A percentile compares a stretch with the other conserved stretches of the same genome.
phyloP scores from a whole-genome alignment of 2,888 invertebrate genomes.

The Thymelicus lineola region DNA sequence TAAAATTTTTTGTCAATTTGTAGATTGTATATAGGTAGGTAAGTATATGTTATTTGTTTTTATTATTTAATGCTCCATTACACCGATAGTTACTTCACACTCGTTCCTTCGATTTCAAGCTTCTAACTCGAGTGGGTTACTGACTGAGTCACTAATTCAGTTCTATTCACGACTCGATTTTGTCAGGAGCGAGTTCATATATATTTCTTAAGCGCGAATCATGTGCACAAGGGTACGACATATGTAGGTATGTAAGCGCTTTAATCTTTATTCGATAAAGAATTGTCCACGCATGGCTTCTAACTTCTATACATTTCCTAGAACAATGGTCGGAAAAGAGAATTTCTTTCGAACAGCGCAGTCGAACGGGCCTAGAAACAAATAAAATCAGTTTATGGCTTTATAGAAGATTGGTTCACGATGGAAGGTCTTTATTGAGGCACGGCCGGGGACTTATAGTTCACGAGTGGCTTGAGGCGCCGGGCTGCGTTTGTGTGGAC shows the following conservation, averaged over 20 bases:
- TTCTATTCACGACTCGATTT: neutral
- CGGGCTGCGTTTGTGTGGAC: conserved; percentile 72
- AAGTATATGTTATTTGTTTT: too few relatives aligned
- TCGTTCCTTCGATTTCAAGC: neutral
- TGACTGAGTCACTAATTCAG: neutral
- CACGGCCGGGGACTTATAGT: conserved; percentile 65
- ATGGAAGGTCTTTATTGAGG: conserved; percentile 68
- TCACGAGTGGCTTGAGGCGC: conserved; percentile 76
- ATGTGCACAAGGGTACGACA: conserved; percentile 14
- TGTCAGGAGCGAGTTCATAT: neutral
- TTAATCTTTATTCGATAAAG: conserved; percentile 26
- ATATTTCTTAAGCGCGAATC: neutral
- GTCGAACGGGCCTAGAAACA: conserved; percentile 57
- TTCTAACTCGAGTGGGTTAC: neutral
- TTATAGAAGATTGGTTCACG: conserved; percentile 66
- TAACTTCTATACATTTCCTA: conserved; percentile 12
- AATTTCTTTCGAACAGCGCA: conserved; percentile 20
- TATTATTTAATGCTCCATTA: too few relatives aligned
- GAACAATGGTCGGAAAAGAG: neutral
- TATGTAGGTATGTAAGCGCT: too few relatives aligned
- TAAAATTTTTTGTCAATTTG: too few relatives aligned
- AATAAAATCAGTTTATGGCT: conserved; percentile 69
- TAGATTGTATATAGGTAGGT: too few relatives aligned
- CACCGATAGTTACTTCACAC: neutral
- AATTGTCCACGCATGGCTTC: conserved; percentile 10